Conservation (phyloP, 2,888 invertebrate genomes). For the Philaethria dido region DNA sequence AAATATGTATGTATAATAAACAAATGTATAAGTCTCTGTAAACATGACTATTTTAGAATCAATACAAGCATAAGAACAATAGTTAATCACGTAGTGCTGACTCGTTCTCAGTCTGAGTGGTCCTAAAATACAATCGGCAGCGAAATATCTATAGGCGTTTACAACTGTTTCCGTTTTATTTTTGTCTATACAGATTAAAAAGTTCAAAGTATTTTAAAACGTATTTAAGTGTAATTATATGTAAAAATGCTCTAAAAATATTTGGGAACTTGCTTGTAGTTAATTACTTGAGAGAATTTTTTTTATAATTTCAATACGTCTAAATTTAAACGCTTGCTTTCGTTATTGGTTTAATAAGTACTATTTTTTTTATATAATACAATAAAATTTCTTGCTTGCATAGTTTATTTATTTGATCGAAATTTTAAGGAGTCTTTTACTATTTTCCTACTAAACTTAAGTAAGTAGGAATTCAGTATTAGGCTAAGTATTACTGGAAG, state of each 20-base stretch:
- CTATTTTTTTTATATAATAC: neutral
- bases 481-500: too few species aligned
- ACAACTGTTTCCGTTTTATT: constrained; percentile 12
- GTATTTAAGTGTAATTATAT: constrained; percentile 11
- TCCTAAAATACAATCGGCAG: constrained; percentile 26
- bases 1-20: constrained; percentile 13
- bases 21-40: constrained; percentile 17
- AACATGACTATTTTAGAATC: constrained; percentile 26
- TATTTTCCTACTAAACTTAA: too few species aligned
- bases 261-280: constrained; percentile 14
- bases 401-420: too few species aligned
- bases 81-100: constrained; percentile 34
- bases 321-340: constrained; percentile 9
- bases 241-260: constrained; percentile 3
- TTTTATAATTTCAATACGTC: neutral
- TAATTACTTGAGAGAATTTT: constrained; percentile 4
- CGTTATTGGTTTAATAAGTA: neutral
- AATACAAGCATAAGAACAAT: constrained; percentile 37
- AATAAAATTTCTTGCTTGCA: neutral
- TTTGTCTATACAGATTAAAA: neutral
- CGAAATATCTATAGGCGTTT: constrained; percentile 1
- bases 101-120: constrained; percentile 30
- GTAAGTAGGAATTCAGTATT: too few species aligned
- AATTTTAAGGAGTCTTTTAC: too few species aligned
- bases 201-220: neutral